Evolutionary conservation across 2,888 invertebrate genomes (phyloP).

Genomic region (Ditula angustiorana): DNA sequence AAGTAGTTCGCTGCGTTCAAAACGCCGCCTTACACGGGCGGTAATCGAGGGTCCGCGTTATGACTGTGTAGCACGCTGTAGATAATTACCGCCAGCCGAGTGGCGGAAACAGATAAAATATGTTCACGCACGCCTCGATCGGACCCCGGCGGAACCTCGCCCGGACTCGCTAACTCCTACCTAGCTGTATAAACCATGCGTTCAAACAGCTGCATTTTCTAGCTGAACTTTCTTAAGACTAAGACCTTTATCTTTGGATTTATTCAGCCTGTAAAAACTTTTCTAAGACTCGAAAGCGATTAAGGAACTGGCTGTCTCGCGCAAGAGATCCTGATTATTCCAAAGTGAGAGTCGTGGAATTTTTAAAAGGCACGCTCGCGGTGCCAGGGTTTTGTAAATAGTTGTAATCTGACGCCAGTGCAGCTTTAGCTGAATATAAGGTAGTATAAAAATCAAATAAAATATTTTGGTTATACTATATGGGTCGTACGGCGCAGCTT

Average conservation of each 20-base stretch:
- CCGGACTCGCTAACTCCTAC: conserved; percentile 52
- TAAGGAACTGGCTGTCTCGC: conserved; percentile 38
- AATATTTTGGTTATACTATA: not conserved
- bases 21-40: conserved; percentile 23
- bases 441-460: not conserved
- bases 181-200: conserved; percentile 26
- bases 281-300: conserved; percentile 40
- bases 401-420: conserved; percentile 69
- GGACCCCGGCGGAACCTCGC: conserved; percentile 54
- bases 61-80: conserved; percentile 73
- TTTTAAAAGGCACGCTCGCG: conserved; percentile 75
- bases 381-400: conserved; percentile 69
- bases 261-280: conserved; percentile 40
- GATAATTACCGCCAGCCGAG: conserved; percentile 73
- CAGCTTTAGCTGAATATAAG: not conserved
- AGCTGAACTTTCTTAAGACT: conserved; percentile 33
- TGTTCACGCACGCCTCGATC: conserved; percentile 80
- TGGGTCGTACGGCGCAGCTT: not conserved
- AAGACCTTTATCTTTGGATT: conserved; percentile 39
- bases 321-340: conserved; percentile 39
- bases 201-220: conserved; percentile 34
- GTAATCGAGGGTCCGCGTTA: conserved; percentile 58
- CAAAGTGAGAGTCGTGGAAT: conserved; percentile 61
- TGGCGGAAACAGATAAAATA: conserved; percentile 79
- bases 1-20: conserved; percentile 3